These are phyloP conservation scores for Tautogolabrus adspersus DNA, from an alignment of 2,113 vertebrate species.

Conservation along the genomic window DNA sequence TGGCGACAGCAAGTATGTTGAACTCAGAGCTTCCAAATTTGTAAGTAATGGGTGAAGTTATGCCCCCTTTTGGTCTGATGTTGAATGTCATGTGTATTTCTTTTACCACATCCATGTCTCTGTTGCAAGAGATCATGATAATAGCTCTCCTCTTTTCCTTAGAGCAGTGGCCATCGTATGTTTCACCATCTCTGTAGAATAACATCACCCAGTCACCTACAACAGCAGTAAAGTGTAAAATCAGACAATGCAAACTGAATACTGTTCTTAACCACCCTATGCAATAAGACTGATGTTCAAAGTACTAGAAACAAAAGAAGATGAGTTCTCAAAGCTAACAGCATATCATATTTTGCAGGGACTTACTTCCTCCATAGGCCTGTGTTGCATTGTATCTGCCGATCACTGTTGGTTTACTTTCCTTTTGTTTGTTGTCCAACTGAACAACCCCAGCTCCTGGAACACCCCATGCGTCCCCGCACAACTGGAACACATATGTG, in stretches of 20 bases:
- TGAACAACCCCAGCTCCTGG: constrained; percentile 88
- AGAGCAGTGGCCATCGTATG: constrained; percentile 86
- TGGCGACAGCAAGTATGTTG: background rate
- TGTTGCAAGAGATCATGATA: constrained; percentile 94
- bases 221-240: constrained; percentile 20
- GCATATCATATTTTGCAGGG: constrained; percentile 5
- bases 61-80: no score
- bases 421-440: constrained; percentile 27
- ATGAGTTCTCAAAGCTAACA: background rate
- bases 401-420: constrained; percentile 72
- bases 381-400: constrained; percentile 88
- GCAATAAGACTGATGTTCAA: background rate
- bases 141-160: constrained; percentile 86
- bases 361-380: constrained; percentile 90
- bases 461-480: constrained; percentile 84
- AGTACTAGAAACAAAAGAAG: background rate
- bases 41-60: background rate
- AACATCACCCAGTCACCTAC: constrained; percentile 95
- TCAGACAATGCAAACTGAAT: constrained; percentile 23
- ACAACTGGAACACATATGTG: constrained; percentile 88
- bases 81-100: background rate
- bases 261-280: background rate
- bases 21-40: background rate
- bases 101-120: constrained; percentile 80
- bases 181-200: constrained; percentile 87